Conservation (phyloP, 2,113 vertebrate genomes). For the Polyodon spathula region DNA sequence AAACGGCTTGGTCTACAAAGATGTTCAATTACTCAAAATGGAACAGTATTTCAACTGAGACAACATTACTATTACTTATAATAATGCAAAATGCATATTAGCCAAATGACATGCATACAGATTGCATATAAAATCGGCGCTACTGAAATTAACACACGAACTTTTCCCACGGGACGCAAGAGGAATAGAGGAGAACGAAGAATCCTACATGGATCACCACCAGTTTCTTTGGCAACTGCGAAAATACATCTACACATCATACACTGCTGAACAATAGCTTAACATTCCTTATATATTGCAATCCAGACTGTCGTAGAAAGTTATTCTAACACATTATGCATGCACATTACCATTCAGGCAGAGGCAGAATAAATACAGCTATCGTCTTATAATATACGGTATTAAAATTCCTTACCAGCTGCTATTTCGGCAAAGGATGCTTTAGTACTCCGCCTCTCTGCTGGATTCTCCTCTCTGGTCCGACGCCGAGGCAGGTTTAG, state of each 20-base stretch:
- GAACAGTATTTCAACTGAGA: too few species aligned
- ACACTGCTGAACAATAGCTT: not conserved
- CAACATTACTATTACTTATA: too few species aligned
- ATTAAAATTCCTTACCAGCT: conserved; percentile 44
- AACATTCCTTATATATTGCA: not conserved
- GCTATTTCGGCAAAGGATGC: conserved; percentile 15
- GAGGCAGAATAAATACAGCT: not conserved
- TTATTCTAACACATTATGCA: not conserved
- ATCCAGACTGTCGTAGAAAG: not conserved
- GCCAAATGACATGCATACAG: too few species aligned
- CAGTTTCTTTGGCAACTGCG: not conserved
- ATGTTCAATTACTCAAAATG: too few species aligned
- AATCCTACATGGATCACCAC: not conserved
- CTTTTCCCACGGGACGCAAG: not conserved
- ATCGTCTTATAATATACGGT: not conserved
- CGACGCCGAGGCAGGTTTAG: conserved; percentile 37
- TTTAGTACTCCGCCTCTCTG: conserved; percentile 11
- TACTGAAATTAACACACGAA: too few species aligned
- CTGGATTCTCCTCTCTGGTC: conserved; percentile 32
- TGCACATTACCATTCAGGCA: not conserved
- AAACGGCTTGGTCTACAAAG: too few species aligned
- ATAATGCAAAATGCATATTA: too few species aligned
- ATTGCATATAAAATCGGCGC: too few species aligned
- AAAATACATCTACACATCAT: conserved; percentile 1
- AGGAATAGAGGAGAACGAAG: conserved; percentile 2